Conservation (phyloP, 2,888 invertebrate genomes). For the Nesidiocoris tenuis region DNA sequence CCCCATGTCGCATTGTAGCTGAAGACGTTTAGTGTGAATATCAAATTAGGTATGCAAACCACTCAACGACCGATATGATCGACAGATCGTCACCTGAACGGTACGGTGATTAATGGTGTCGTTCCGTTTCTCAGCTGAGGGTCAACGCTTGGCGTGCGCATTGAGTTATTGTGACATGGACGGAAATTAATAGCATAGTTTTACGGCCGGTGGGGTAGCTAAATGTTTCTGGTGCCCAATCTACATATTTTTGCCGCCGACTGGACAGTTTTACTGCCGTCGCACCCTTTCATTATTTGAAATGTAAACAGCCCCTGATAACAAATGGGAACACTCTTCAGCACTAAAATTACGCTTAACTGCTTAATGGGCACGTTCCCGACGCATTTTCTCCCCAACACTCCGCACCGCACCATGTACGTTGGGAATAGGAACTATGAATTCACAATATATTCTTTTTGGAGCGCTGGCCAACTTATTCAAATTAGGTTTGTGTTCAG, state of each 20-base stretch:
- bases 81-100: no score
- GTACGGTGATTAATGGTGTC: no score
- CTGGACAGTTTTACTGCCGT: neutral
- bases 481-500: conserved; percentile 24
- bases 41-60: no score
- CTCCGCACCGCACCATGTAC: no score
- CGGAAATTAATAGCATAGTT: neutral
- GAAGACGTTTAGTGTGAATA: no score
- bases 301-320: neutral
- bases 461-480: neutral
- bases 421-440: neutral
- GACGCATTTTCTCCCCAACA: neutral
- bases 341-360: neutral
- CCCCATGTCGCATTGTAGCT: no score
- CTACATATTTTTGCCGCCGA: neutral
- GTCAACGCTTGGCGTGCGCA: neutral
- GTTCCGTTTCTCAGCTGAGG: no score
- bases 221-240: neutral
- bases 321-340: neutral
- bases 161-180: neutral
- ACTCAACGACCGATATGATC: no score
- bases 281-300: neutral
- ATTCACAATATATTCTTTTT: neutral
- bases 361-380: neutral
- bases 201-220: neutral